Evolutionary conservation across 2,888 invertebrate species (phyloP), one percentile per base, ranked within the genome.

Genomic region (Apocheima hispidaria): DNA sequence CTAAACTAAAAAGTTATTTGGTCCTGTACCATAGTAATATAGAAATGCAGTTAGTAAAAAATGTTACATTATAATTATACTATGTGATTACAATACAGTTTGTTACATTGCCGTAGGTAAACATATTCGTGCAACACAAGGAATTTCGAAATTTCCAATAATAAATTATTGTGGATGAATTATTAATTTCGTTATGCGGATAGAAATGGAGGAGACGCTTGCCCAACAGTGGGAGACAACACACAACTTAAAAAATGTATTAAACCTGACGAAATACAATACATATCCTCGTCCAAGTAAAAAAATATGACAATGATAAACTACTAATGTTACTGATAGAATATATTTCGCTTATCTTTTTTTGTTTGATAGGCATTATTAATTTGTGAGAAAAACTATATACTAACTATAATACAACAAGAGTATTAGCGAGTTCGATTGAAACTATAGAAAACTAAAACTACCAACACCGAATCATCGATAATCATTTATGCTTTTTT

Each of bases 381-480:
- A 28, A 28, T 35, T 35, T n/a, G n/a, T n/a, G 14, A 10, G 35
- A 9, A 38, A 38, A 18, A 18, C 18, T 9, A 38, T 38, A 14
- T 5, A 38, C 36, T 38, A 38, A 16, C 14, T 16, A 1, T 14
- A 35, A n/a, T 16, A 26, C 4, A 23, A 23, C 23, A 26, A 33
- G 33, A 33, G 12, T 33, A 33, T 33, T 9, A 33, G 18, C 5
- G 30, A 9, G 18, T 46, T 10, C 9, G n/a, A 26, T 46, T 30
- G 30, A 30, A 46, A 44, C 16, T 41, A 43, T 62, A 53, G 38
- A 36, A 14, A 40, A 56, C 53, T 68, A 65, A 50, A 62, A 65
- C 63, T 69, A 69, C 66, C 66, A 60, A 67, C 63, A 69, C 65
- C 69, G 36, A 62, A 54, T 38, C 48, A 58, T 56, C 38, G 44